A percentile compares a stretch with the other conserved stretches of the same genome.
These are phyloP conservation scores for Ictalurus furcatus DNA, from an alignment of 2,113 vertebrate species.

Conservation along the genomic window DNA sequence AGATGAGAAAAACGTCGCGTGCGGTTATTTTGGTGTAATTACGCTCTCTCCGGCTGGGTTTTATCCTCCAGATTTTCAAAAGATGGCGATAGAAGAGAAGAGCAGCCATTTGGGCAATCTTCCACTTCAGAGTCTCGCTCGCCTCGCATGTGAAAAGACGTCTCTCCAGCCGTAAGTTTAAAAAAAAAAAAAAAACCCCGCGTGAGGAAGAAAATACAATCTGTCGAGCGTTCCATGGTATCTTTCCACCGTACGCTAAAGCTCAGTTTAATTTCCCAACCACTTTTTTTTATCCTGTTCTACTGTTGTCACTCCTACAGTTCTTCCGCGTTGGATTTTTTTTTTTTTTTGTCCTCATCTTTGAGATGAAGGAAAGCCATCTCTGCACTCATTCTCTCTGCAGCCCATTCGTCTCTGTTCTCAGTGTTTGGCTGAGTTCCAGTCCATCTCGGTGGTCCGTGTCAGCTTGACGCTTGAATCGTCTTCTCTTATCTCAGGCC, in stretches of 20 bases:
- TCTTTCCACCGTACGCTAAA: background rate
- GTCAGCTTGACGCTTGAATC: background rate
- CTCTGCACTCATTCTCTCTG: background rate
- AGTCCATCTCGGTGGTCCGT: background rate
- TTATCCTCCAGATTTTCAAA: slow-evolving; percentile 35
- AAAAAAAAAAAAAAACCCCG: background rate
- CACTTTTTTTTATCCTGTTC: background rate
- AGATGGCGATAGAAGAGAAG: slow-evolving; percentile 34
- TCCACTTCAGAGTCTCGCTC: slow-evolving; percentile 15
- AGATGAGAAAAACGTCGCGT: background rate
- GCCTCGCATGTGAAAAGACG: slow-evolving; percentile 40
- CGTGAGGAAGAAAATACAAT: background rate
- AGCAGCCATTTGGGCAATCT: slow-evolving; percentile 27
- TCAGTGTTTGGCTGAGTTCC: background rate
- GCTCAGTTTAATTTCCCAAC: background rate
- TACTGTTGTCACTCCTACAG: background rate
- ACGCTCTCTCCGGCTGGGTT: background rate
- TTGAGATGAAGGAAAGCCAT: slow-evolving; percentile 5
- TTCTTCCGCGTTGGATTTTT: background rate
- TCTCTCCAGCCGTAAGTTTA: slow-evolving; percentile 17
- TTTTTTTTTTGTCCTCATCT: background rate
- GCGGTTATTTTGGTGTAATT: slow-evolving; percentile 42
- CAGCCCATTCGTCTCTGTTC: background rate
- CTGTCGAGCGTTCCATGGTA: background rate
- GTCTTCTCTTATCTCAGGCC: slow-evolving; percentile 25